Evolutionary conservation across 64 coral and sea anemone species (phyloP).

Genomic region (Anthopleura sola): DNA sequence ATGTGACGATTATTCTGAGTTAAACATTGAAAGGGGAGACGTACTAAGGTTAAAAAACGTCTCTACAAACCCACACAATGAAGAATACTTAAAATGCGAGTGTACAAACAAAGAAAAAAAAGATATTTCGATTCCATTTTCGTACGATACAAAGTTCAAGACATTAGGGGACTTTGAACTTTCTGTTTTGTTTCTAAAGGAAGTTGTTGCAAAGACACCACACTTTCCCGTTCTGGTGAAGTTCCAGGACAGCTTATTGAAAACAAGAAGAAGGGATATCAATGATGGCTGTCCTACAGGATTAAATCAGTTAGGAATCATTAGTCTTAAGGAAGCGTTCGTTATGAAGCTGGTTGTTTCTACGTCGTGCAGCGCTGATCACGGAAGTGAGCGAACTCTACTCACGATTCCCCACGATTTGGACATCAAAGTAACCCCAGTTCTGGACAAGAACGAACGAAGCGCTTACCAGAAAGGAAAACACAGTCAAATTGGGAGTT

Average conservation of each 20-base stretch:
- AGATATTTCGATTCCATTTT: slow-evolving; percentile 6
- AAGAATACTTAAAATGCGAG: background rate
- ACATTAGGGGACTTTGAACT: background rate
- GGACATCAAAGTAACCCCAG: background rate
- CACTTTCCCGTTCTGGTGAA: background rate
- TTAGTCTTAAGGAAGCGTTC: background rate
- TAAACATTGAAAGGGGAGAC: background rate
- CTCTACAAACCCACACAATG: background rate
- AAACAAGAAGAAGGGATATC: background rate
- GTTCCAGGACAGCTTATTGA: background rate
- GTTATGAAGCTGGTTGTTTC: background rate
- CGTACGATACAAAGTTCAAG: background rate
- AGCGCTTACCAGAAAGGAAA: background rate
- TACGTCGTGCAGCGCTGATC: background rate
- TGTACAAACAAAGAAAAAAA: background rate
- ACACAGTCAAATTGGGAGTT: background rate
- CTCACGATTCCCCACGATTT: background rate
- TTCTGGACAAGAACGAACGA: background rate
- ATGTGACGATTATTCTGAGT: background rate
- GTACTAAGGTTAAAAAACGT: background rate
- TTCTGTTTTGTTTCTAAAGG: background rate
- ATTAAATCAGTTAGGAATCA: background rate
- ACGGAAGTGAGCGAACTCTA: background rate
- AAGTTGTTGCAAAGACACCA: slow-evolving; percentile 7
- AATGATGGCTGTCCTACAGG: background rate